Percentiles rank a stretch among this genome's conserved stretches.
Conservation (phyloP, 53 echinoderm and acorn worm species). For the Luidia sarsii region DNA sequence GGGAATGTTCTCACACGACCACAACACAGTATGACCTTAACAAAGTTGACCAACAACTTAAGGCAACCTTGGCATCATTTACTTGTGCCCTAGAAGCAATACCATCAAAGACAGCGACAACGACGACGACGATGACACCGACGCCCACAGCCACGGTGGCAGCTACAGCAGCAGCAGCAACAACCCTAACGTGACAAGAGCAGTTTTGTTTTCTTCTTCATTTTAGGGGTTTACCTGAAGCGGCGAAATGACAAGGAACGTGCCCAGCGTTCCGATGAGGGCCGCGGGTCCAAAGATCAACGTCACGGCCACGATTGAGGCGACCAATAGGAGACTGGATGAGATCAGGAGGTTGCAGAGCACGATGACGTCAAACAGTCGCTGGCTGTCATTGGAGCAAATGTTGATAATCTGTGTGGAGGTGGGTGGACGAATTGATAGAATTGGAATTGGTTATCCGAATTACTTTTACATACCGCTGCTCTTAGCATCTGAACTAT, state of each 20-base stretch:
- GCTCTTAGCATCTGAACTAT: too few species aligned
- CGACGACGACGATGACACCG: not conserved
- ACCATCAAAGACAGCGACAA: too few species aligned
- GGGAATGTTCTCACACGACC: too few species aligned
- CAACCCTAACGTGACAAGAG: not conserved
- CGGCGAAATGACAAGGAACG: constrained; percentile 77
- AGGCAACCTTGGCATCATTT: too few species aligned
- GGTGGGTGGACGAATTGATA: too few species aligned
- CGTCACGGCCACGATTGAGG: constrained; percentile 64
- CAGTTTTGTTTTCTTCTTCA: too few species aligned
- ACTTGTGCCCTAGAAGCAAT: too few species aligned
- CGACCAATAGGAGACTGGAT: constrained; percentile 63
- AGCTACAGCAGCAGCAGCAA: constrained; percentile 55
- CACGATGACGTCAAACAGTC: constrained; percentile 76
- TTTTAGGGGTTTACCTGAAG: constrained; percentile 89
- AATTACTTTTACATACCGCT: not conserved
- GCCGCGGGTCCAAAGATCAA: constrained; percentile 83
- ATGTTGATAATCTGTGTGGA: constrained; percentile 97
- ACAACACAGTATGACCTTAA: too few species aligned
- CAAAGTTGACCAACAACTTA: too few species aligned
- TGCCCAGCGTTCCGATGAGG: constrained; percentile 72
- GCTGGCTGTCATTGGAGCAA: constrained; percentile 93
- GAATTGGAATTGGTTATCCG: too few species aligned
- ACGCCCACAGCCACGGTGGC: not conserved
- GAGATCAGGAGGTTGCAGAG: constrained; percentile 80